Evolutionary conservation across 1,140 invertebrate genomes (phyloP).

Genomic region (Gonioctena quinquepunctata): DNA sequence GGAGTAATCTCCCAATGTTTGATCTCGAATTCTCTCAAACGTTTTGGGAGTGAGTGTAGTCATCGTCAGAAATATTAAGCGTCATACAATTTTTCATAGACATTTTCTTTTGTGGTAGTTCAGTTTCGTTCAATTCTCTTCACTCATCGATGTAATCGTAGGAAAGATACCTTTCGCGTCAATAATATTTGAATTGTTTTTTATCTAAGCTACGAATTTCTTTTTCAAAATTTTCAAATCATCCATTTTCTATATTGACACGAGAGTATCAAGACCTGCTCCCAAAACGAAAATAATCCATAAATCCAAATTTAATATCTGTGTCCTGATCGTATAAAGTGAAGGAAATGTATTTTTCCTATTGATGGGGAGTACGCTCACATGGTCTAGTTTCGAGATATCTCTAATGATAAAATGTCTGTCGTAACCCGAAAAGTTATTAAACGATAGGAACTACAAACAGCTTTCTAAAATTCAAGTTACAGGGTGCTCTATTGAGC

Average conservation of each 20-base stretch:
- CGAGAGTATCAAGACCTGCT: conserved; percentile 25
- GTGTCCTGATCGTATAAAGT: conserved; percentile 10
- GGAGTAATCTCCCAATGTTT: conserved; percentile 51
- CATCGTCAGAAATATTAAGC: too few species aligned
- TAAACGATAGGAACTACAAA: too few species aligned
- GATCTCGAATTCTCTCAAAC: conserved; percentile 56
- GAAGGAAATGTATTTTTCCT: conserved; percentile 34
- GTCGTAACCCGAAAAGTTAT: too few species aligned
- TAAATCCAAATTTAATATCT: conserved; percentile 25
- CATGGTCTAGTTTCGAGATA: too few species aligned
- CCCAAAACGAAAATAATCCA: conserved; percentile 34
- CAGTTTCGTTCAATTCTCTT: too few species aligned
- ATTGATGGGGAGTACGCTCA: too few species aligned
- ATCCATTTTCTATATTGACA: conserved; percentile 29
- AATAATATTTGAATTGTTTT: not conserved
- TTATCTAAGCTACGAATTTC: not conserved
- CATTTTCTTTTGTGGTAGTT: too few species aligned
- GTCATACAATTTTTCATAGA: too few species aligned
- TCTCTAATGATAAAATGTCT: too few species aligned
- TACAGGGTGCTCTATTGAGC: too few species aligned
- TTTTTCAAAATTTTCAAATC: conserved; percentile 3
- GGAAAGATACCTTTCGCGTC: not conserved
- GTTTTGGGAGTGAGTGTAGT: too few species aligned
- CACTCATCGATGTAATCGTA: not conserved
- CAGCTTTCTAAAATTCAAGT: too few species aligned